Conservation (phyloP, 2,888 invertebrate genomes). For the Lottia gigantea region DNA sequence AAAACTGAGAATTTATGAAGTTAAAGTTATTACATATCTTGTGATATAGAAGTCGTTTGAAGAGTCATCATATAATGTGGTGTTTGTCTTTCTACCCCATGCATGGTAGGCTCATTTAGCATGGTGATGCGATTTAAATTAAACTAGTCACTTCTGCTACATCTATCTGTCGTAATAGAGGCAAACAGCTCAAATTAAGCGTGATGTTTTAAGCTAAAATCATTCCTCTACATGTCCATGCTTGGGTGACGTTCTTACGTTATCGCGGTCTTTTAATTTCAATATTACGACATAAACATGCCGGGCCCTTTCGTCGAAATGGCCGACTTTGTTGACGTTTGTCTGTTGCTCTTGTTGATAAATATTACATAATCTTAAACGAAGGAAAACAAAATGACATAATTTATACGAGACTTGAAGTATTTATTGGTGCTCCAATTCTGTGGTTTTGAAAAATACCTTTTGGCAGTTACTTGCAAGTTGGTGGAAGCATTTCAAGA, state of each 20-base stretch:
- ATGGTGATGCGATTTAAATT: slow-evolving; percentile 7
- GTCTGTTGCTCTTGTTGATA: slow-evolving; percentile 1
- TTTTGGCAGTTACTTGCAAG: background rate
- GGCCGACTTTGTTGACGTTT: background rate
- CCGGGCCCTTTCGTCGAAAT: too few species aligned
- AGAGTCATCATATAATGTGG: too few species aligned
- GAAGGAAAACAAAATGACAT: slow-evolving; percentile 4
- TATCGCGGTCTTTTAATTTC: too few species aligned
- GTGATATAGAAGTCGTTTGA: too few species aligned
- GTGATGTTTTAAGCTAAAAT: background rate
- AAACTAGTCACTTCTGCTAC: background rate
- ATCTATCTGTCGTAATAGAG: background rate
- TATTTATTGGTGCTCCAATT: too few species aligned
- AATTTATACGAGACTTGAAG: background rate
- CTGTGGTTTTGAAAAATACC: too few species aligned
- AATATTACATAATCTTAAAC: slow-evolving; percentile 4
- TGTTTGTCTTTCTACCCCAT: background rate
- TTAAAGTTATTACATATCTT: too few species aligned
- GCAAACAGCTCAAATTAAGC: background rate
- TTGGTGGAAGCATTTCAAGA: background rate
- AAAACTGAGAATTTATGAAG: too few species aligned
- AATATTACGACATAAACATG: too few species aligned
- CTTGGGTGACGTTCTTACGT: too few species aligned
- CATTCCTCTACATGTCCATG: too few species aligned
- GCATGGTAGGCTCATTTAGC: background rate